Base-by-base conservation (phyloP, 2,113 vertebrate species). In the Gopherus flavomarginatus region DNA sequence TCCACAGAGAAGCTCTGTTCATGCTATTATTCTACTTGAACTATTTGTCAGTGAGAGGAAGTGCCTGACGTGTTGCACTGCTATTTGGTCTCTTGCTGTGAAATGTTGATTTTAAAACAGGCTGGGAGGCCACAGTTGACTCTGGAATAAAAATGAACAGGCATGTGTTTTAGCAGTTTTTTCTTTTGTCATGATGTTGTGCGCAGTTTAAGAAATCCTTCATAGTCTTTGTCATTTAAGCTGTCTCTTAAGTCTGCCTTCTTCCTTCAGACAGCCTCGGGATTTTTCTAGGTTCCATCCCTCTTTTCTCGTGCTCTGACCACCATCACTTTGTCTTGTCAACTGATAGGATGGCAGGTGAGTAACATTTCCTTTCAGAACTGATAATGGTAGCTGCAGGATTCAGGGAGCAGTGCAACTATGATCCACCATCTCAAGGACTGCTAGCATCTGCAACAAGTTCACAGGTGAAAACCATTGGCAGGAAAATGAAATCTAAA, bases 61-160 rank as follows among this genome's bases (percentile, higher is more conserved):
- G 92, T 90, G 84, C 93, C 95, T 97, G 96, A 96, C 96, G 88
- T 80, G 92, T 91, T 95, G 86, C 94, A 81, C 96, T 95, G 52
- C 84, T 84, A 42, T 95, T 85, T 88, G 89, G 93, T 93, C 97
- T 95, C 96, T 97, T 96, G 92, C 96, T 97, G 94, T 72, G 96
- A 95, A 96, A 94, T 96, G 91, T 93, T 97, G 96, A 97, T 97
- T 98, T 97, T 95, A 95, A 97, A 95, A 87, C 88, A 95, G 96
- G 72, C 82, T 96, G 94, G 95, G 93, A 95, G 94, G 75, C 95
- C 92, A 82, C 57, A 83, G 81, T 75, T 5, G 4, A 85, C 86
- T 88, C 62, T 69, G 8, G 82, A 65, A 90, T 88, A 94, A 91
- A 90, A 95, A 83, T 54, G 57, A 93, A 85, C 49, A 95, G 85